A percentile compares a stretch with the other conserved stretches of the same genome.
Conservation (phyloP, 2,888 invertebrate species). For the Rosalia funebris region DNA sequence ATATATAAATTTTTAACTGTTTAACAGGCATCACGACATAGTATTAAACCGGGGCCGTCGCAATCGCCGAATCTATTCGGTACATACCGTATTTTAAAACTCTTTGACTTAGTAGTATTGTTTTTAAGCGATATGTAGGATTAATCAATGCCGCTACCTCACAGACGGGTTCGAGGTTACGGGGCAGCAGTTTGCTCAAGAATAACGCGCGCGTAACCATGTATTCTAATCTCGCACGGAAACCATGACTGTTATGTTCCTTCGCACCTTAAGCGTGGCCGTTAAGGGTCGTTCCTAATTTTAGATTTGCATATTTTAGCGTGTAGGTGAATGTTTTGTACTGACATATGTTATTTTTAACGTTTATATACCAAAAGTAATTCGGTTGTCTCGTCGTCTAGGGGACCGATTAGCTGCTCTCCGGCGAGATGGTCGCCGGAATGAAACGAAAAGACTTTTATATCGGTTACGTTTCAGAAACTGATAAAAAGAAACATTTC, state of each 20-base stretch:
- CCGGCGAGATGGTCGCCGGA: no score
- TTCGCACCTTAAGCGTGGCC: conserved; percentile 30
- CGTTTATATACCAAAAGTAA: conserved; percentile 26
- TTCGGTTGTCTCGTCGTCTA: conserved; percentile 4
- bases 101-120: background rate
- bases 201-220: conserved; percentile 20
- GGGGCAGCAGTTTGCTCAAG: conserved; percentile 2
- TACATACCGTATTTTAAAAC: background rate
- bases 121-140: background rate
- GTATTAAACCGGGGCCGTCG: no score
- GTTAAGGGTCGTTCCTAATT: conserved; percentile 30
- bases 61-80: no score
- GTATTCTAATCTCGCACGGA: conserved; percentile 38
- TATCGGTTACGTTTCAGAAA: no score
- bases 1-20: background rate
- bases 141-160: conserved; percentile 20
- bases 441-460: no score
- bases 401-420: no score
- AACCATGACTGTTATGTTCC: conserved; percentile 47
- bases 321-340: conserved; percentile 37
- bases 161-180: background rate
- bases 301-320: conserved; percentile 36
- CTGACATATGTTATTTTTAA: conserved; percentile 34
- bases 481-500: no score
- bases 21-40: conserved; percentile 27